A percentile compares a stretch with the other conserved stretches of the same genome.
Conservation (phyloP, 1,140 invertebrate species). For the Anastrepha obliqua region DNA sequence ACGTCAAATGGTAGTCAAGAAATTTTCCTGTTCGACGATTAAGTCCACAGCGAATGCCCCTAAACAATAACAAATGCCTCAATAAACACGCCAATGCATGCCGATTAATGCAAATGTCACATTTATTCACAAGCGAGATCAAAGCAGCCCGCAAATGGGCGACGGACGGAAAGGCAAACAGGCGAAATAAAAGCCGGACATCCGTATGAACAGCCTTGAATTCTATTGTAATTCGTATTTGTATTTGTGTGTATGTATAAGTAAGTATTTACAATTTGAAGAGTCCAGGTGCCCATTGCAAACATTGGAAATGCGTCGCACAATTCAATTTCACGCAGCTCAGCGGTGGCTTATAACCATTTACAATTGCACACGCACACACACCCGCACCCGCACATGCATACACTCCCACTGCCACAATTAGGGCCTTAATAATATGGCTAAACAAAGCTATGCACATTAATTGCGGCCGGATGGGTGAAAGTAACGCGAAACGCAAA, state of each 20-base stretch:
- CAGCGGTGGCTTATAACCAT: not conserved
- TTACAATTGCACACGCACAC: not conserved
- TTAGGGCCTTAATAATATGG: not conserved
- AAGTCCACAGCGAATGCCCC: not conserved
- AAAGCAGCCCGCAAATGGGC: not conserved
- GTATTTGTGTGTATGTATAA: not conserved
- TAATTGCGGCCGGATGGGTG: not conserved
- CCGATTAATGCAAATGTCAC: conserved; percentile 15
- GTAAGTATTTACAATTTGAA: not conserved
- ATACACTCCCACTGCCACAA: not conserved
- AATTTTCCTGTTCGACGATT: not conserved
- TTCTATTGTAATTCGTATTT: not conserved
- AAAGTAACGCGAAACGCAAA: not conserved
- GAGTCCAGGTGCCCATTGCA: not conserved
- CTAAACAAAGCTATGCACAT: no score
- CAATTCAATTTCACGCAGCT: conserved; percentile 48
- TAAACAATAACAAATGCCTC: not conserved
- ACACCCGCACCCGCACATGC: not conserved
- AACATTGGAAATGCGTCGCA: not conserved
- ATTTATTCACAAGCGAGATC: not conserved
- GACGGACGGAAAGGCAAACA: not conserved
- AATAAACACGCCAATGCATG: not conserved
- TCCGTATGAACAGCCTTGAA: not conserved
- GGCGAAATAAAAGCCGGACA: not conserved
- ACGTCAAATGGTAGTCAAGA: not conserved